Evolutionary conservation across 2,888 invertebrate genomes (phyloP), one percentile per base, ranked within the genome.

Genomic region (Clusia tigrina): DNA sequence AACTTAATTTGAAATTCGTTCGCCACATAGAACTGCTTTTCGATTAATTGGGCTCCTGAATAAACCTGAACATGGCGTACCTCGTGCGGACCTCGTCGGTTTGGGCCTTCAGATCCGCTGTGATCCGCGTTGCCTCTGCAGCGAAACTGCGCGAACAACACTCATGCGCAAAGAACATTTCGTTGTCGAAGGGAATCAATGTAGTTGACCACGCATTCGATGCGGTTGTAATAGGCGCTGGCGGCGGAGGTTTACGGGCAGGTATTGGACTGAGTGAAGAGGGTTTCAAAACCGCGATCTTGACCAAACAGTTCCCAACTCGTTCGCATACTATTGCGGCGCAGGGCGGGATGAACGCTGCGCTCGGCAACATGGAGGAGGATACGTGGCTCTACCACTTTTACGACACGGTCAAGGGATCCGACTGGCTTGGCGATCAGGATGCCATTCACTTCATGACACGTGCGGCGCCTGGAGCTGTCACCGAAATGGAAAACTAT

Each of bases 401-500:
- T 94, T 98, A 95, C 81, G 98, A 98, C 82, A 98, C 98, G 6
- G 93, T 98, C 0, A 98, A 98, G 84, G 98, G 98, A 32, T 98
- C 97, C 57, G 99, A 99, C 87, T 98, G 98, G 98, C 88, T 98
- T 24, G 98, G 98, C 71, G 98, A 98, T 82, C 95, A 96, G 86
- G 96, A 99, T 85, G 98, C 98, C 58, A 99, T 99, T 76, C 98
- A 98, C 84, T 98, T 97, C 85, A 95, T 99, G 94, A 94, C 98
- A 1, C 89, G 91, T 67, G 95, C 95, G 83, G 95, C 95, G 1
- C 93, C 94, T 0, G 89, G 91, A 72, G 94, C 94, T 37, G 95
- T 98, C n/a, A 92, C 92, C 77, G 98, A 98, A 80, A 86, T 95
- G 62, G 95, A 95, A 84, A 94, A 95, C 83, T 92, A 91, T 74